A percentile compares a stretch with the other conserved stretches of the same genome.
Evolutionary conservation across 2,113 vertebrate species (phyloP).

Genomic region (Tetrao urogallus): DNA sequence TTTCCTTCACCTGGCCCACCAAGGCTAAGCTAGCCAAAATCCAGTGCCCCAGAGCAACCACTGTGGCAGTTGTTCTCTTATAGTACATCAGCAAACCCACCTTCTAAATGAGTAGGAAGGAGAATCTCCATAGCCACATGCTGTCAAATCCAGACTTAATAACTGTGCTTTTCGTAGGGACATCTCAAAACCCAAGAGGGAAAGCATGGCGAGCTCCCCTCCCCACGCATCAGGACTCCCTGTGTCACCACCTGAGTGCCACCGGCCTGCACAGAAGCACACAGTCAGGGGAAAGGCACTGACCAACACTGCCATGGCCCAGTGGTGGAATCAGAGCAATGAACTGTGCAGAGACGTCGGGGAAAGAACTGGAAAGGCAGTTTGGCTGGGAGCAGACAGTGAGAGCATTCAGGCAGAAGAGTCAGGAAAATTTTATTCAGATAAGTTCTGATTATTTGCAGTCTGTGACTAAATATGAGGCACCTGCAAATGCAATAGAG

Average conservation of each 20-base stretch:
- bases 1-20: too few species aligned
- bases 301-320: not conserved
- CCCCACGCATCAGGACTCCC: not conserved
- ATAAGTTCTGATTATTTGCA: constrained; percentile 50
- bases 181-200: not conserved
- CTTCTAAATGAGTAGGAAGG: not conserved
- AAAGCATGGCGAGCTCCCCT: not conserved
- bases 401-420: constrained; percentile 31
- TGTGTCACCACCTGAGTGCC: not conserved
- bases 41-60: too few species aligned
- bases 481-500: constrained; percentile 69
- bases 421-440: constrained; percentile 63
- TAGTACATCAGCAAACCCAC: not conserved
- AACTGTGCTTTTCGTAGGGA: not conserved
- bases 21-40: too few species aligned
- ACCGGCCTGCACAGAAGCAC: not conserved
- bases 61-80: too few species aligned
- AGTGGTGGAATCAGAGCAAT: constrained; percentile 42
- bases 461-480: constrained; percentile 25
- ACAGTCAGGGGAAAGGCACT: not conserved
- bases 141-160: not conserved
- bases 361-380: constrained; percentile 55
- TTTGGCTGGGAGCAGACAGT: constrained; percentile 40
- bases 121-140: not conserved
- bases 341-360: constrained; percentile 29